Conservation (phyloP, 2,113 vertebrate species). For the Pelodiscus sinensis region DNA sequence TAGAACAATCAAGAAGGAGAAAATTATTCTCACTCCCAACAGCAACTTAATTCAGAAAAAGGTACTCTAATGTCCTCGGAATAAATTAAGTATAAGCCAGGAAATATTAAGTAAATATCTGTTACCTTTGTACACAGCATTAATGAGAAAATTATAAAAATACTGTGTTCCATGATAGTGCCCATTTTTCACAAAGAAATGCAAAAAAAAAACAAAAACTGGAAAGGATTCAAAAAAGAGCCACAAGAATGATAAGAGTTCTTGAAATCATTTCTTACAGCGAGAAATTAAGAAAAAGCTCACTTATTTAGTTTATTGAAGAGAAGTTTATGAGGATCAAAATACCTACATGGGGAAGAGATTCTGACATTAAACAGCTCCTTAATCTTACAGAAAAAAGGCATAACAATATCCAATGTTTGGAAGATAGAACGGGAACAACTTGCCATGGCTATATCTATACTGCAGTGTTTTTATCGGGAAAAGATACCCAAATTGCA, state of each 20-base stretch:
- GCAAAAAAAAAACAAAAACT: conserved; percentile 49
- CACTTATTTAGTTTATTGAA: conserved; percentile 70
- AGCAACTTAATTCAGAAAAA: background rate
- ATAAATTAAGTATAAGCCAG: background rate
- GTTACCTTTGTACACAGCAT: background rate
- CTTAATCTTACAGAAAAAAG: conserved; percentile 69
- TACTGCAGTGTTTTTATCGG: too few species aligned
- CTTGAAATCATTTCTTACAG: conserved; percentile 63
- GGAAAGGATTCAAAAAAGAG: conserved; percentile 38
- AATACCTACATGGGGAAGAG: conserved; percentile 70
- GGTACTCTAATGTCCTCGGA: background rate
- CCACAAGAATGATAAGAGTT: conserved; percentile 61
- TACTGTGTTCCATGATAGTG: background rate
- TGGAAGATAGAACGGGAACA: conserved; percentile 42
- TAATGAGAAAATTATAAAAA: background rate
- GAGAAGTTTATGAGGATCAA: conserved; percentile 69
- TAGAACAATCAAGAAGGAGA: background rate
- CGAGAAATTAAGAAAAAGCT: conserved; percentile 60
- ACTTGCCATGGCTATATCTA: conserved; percentile 21
- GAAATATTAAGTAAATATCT: background rate
- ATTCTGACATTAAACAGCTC: conserved; percentile 74
- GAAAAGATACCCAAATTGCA: too few species aligned
- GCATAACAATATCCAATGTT: conserved; percentile 60
- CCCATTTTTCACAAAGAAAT: conserved; percentile 18
- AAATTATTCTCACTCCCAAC: background rate